Percentiles rank a stretch among this genome's conserved stretches.
These are phyloP conservation scores for Sinelater perroti DNA, from an alignment of 2,888 invertebrate genomes.

Conservation along the genomic window DNA sequence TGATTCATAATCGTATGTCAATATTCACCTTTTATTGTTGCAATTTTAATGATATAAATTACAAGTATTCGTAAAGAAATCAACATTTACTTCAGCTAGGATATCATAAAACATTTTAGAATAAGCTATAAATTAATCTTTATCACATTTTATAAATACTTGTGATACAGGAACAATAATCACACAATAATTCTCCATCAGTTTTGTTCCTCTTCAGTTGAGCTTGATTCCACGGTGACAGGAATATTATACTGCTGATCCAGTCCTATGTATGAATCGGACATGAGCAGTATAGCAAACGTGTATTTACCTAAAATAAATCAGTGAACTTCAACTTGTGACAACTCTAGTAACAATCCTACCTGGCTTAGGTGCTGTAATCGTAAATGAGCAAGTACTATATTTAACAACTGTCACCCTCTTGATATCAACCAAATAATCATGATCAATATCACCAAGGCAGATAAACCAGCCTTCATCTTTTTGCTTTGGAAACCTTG, in stretches of 20 bases:
- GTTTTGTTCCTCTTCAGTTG: background rate
- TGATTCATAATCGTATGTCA: too few species aligned
- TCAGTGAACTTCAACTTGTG: conserved; percentile 1
- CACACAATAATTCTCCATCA: background rate
- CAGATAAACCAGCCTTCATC: conserved; percentile 96
- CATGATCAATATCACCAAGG: conserved; percentile 75
- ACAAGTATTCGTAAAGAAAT: too few species aligned
- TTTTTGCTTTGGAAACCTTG: conserved; percentile 90
- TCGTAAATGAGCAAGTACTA: conserved; percentile 64
- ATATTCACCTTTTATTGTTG: too few species aligned
- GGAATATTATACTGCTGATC: conserved; percentile 80
- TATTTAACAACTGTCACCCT: conserved; percentile 69
- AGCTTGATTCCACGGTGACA: conserved; percentile 26
- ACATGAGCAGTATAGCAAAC: conserved; percentile 85
- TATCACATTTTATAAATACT: conserved; percentile 4
- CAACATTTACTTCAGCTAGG: too few species aligned
- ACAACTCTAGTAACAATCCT: too few species aligned
- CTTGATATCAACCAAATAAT: conserved; percentile 84
- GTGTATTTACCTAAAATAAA: conserved; percentile 73
- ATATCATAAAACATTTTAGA: too few species aligned
- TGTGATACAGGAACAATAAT: background rate
- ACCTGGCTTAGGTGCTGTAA: conserved; percentile 60
- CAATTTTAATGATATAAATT: too few species aligned
- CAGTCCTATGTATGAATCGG: conserved; percentile 91
- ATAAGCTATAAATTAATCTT: too few species aligned